Evolutionary conservation across 2,797 vertebrate genomes (phyloP).

Genomic region (Psittacula derbiana): DNA sequence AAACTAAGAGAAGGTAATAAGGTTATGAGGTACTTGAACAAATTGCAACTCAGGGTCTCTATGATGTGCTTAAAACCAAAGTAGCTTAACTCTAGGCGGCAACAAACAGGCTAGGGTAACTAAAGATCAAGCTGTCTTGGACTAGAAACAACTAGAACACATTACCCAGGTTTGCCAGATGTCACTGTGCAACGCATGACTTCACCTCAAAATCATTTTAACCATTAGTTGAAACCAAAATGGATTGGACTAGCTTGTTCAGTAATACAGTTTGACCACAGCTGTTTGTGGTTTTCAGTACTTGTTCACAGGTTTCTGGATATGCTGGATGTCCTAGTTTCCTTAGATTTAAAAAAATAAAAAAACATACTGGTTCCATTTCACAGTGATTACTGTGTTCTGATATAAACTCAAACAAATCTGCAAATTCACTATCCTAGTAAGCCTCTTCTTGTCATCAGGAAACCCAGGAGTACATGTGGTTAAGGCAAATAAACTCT

Average conservation of each 20-base stretch:
- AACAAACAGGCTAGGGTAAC: background rate
- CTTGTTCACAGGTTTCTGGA: background rate
- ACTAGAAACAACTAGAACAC: background rate
- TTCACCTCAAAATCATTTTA: background rate
- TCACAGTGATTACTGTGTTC: background rate
- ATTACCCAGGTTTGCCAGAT: background rate
- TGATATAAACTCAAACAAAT: background rate
- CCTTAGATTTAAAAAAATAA: background rate
- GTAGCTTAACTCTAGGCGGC: background rate
- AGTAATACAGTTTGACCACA: background rate
- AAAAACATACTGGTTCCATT: background rate
- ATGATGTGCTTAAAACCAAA: background rate
- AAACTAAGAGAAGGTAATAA: background rate
- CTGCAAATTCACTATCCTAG: fast-evolving
- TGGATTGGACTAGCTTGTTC: background rate
- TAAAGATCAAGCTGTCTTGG: constrained; percentile 14
- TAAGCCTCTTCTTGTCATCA: background rate
- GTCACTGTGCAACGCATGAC: background rate
- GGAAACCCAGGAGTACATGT: background rate
- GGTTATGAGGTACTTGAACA: background rate
- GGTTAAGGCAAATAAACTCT: background rate
- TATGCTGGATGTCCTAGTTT: background rate
- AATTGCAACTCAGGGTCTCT: background rate
- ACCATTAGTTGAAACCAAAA: background rate
- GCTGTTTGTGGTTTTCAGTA: background rate